A percentile compares a stretch with the other conserved stretches of the same genome.
These are phyloP conservation scores for Polyergus mexicanus DNA, from an alignment of 1,140 invertebrate species.

Conservation along the genomic window DNA sequence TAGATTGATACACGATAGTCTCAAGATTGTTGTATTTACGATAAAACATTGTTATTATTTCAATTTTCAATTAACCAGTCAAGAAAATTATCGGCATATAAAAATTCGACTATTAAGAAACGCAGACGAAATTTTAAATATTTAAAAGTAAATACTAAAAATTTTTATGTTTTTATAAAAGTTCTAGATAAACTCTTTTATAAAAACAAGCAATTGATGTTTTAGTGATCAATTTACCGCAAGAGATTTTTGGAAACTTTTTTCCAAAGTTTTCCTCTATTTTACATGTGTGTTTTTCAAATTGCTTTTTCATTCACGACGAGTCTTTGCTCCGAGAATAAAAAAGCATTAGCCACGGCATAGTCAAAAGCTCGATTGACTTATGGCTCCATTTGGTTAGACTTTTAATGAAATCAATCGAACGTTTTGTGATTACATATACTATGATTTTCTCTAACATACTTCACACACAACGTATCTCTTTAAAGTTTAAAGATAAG, in stretches of 20 bases:
- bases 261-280: not conserved
- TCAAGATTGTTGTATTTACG: not conserved
- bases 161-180: no score
- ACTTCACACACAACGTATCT: no score
- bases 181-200: no score
- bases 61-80: not conserved
- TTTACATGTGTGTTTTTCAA: not conserved
- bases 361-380: no score
- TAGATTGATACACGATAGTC: not conserved
- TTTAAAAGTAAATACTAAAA: not conserved
- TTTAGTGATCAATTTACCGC: not conserved
- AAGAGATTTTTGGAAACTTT: not conserved
- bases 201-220: not conserved
- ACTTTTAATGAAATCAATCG: no score
- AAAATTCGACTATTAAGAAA: not conserved
- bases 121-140: not conserved
- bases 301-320: no score
- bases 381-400: no score
- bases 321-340: no score
- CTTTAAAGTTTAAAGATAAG: no score
- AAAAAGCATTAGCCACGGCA: no score
- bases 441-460: no score
- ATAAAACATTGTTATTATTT: conserved; percentile 9
- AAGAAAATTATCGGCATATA: not conserved
- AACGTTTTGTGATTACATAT: no score